Percentiles rank a stretch among this genome's conserved stretches.
phyloP scores from a whole-genome alignment of 2,113 vertebrate genomes.

The Dolichotis patagonum region DNA sequence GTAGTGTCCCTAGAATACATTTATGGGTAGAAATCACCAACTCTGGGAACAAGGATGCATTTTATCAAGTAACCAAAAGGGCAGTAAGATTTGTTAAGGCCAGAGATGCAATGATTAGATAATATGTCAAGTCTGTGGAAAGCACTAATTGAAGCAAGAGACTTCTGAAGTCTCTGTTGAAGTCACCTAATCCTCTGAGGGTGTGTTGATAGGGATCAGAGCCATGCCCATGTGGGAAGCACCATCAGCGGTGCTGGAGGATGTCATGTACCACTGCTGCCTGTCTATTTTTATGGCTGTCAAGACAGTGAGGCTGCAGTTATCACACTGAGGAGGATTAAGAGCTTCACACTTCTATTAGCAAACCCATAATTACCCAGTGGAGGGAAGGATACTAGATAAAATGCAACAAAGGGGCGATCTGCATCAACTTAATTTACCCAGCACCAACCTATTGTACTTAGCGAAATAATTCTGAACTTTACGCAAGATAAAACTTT shows the following conservation, averaged over 20 bases:
- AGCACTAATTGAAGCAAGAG: slow-evolving; percentile 81
- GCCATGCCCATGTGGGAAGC: not conserved
- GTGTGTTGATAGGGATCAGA: slow-evolving; percentile 82
- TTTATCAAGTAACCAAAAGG: slow-evolving; percentile 77
- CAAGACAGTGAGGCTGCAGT: not conserved
- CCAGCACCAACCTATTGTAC: slow-evolving; percentile 81
- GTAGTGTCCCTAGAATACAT: slow-evolving; percentile 10
- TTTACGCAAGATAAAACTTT: slow-evolving; percentile 50
- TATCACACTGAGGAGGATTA: not conserved
- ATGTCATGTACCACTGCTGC: slow-evolving; percentile 70
- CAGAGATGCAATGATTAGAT: slow-evolving; percentile 77
- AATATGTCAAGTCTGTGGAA: slow-evolving; percentile 73
- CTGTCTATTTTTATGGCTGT: slow-evolving; percentile 63
- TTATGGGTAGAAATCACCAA: slow-evolving; percentile 34
- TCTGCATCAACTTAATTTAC: slow-evolving; percentile 80
- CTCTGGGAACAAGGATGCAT: slow-evolving; percentile 50
- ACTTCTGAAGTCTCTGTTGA: slow-evolving; percentile 78
- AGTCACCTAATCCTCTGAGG: slow-evolving; percentile 77
- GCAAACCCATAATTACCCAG: slow-evolving; percentile 80
- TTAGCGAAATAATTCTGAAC: slow-evolving; percentile 72
- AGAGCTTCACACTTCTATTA: slow-evolving; percentile 71
- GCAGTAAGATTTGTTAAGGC: slow-evolving; percentile 72
- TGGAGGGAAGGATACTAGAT: slow-evolving; percentile 70
- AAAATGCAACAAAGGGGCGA: slow-evolving; percentile 79
- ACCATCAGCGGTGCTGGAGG: slow-evolving; percentile 76